Evolutionary conservation across 2,797 vertebrate genomes (phyloP).

Genomic region (Periophthalmus magnuspinnatus): DNA sequence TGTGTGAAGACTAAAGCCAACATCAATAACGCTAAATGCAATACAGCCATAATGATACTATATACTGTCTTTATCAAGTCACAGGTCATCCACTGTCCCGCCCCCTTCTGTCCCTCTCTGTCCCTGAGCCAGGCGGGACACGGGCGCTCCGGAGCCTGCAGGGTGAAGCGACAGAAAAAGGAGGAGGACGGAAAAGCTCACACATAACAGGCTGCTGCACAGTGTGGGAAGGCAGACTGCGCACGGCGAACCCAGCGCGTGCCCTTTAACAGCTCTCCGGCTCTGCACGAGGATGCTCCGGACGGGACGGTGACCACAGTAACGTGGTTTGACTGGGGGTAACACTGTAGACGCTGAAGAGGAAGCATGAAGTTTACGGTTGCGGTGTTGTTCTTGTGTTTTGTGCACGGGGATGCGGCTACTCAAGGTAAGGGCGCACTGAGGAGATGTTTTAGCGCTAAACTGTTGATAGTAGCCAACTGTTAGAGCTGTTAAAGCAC

Average conservation of each 20-base stretch:
- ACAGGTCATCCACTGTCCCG: conserved; percentile 48
- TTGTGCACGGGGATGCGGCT: conserved; percentile 41
- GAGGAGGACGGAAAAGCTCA: background rate
- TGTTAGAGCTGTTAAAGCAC: background rate
- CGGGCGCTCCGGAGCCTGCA: conserved; percentile 21
- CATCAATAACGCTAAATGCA: background rate
- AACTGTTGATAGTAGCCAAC: conserved; percentile 21
- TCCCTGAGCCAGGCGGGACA: conserved; percentile 45
- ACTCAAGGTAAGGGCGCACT: conserved; percentile 56
- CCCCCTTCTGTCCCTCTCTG: conserved; percentile 31
- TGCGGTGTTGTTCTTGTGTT: conserved; percentile 53
- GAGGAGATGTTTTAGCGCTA: background rate
- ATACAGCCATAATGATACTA: conserved; percentile 2
- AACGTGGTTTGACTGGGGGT: conserved; percentile 24
- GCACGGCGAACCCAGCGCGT: conserved; percentile 16
- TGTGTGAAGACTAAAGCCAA: background rate
- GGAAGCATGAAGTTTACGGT: conserved; percentile 66
- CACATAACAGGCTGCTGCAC: conserved; percentile 14
- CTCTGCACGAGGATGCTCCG: conserved; percentile 32
- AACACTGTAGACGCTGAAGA: conserved; percentile 5
- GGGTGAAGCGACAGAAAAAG: conserved; percentile 18
- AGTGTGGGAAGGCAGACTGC: conserved; percentile 26
- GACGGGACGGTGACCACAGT: conserved; percentile 12
- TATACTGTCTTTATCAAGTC: conserved; percentile 27
- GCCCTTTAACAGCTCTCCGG: conserved; percentile 24